A percentile compares a stretch with the other conserved stretches of the same genome.
Conservation (phyloP, 2,797 vertebrate species). For the Euphonia xanthogaster region DNA sequence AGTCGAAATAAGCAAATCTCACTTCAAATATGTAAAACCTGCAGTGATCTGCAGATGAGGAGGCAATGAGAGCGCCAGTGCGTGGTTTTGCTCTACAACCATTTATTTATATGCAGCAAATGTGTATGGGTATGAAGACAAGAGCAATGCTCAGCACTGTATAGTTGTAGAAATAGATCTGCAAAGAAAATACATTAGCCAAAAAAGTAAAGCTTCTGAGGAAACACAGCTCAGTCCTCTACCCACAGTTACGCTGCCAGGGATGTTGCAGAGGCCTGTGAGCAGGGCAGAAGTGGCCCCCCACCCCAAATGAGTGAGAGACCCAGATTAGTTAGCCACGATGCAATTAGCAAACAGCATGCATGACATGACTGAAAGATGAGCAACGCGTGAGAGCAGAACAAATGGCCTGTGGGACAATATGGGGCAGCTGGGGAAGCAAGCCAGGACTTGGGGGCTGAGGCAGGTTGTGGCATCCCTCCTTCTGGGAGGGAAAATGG, state of each 20-base stretch:
- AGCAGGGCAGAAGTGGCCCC: neutral
- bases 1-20: neutral
- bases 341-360: neutral
- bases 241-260: neutral
- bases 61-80: neutral
- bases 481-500: neutral
- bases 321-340: neutral
- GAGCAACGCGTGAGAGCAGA: neutral
- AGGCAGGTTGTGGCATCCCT: neutral
- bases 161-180: neutral
- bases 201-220: neutral
- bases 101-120: neutral
- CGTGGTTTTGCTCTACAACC: neutral
- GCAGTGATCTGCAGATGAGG: neutral
- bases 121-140: neutral
- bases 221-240: neutral
- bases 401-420: neutral
- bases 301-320: neutral
- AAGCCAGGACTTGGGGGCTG: neutral
- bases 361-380: neutral
- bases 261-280: neutral
- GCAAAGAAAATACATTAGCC: neutral
- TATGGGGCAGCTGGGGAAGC: neutral
- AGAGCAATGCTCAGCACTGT: neutral
- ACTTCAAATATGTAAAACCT: neutral